Percentiles rank a stretch among this genome's conserved stretches.
phyloP scores from a whole-genome alignment of 1,140 invertebrate genomes.

The Oreohelix idahoensis region DNA sequence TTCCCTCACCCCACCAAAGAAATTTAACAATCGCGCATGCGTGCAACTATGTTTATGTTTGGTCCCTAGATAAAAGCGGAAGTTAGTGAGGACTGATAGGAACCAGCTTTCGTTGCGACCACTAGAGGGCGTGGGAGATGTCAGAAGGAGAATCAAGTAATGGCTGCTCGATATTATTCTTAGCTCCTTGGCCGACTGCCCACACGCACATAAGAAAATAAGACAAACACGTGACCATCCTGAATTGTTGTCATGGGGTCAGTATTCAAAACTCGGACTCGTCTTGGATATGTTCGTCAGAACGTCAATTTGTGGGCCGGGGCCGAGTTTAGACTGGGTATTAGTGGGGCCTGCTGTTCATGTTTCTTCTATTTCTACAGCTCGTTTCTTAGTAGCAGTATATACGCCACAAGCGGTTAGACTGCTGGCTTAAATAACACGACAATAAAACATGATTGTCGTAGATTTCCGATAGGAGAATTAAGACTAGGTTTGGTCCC shows the following conservation, averaged over 20 bases:
- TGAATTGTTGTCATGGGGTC: neutral
- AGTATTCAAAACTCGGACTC: neutral
- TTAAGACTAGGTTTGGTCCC: too few relatives aligned
- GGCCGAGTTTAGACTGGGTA: neutral
- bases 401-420: too few relatives aligned
- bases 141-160: neutral
- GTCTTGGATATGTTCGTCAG: neutral
- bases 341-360: too few relatives aligned
- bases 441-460: too few relatives aligned
- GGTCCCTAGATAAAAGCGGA: neutral
- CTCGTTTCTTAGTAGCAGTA: too few relatives aligned
- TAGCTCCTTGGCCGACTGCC: neutral
- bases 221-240: neutral
- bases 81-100: neutral
- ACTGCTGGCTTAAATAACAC: too few relatives aligned
- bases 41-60: neutral
- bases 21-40: neutral
- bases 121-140: neutral
- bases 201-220: neutral
- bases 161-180: constrained; percentile 11
- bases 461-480: too few relatives aligned
- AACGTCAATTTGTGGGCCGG: neutral
- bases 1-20: too few relatives aligned
- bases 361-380: too few relatives aligned
- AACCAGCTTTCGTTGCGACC: neutral